Conservation (phyloP, 2,888 invertebrate genomes). For the Tinea trinotella region DNA sequence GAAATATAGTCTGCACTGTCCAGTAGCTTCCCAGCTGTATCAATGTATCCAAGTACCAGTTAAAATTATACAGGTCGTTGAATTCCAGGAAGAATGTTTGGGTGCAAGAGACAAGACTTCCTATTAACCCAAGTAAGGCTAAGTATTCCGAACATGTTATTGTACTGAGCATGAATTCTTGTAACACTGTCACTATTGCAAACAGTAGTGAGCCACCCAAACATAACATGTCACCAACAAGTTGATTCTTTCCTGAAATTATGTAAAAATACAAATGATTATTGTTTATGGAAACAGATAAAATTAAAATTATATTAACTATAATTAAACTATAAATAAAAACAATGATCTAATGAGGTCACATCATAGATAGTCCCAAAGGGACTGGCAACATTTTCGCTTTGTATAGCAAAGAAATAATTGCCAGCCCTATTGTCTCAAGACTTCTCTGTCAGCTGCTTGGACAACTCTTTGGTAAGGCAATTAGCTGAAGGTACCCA, state of each 20-base stretch:
- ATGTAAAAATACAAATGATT: conserved; percentile 13
- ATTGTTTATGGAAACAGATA: too few species aligned
- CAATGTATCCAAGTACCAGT: conserved; percentile 80
- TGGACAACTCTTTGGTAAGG: too few species aligned
- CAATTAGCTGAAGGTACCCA: too few species aligned
- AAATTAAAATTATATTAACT: too few species aligned
- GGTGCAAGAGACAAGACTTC: conserved; percentile 81
- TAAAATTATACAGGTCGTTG: conserved; percentile 76
- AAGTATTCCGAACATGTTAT: conserved; percentile 85
- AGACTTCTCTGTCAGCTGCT: too few species aligned
- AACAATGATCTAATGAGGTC: too few species aligned
- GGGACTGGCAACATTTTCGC: too few species aligned
- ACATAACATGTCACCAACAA: conserved; percentile 88
- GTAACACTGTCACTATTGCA: conserved; percentile 84
- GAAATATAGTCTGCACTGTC: conserved; percentile 81
- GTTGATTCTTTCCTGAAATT: conserved; percentile 79
- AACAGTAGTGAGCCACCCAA: conserved; percentile 83
- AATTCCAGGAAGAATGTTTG: conserved; percentile 86
- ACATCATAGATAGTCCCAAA: too few species aligned
- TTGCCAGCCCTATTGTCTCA: too few species aligned
- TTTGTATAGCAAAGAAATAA: too few species aligned
- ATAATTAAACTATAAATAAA: too few species aligned
- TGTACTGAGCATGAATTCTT: conserved; percentile 86
- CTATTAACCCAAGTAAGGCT: conserved; percentile 85
- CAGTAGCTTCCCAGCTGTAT: conserved; percentile 75